Evolutionary conservation across 2,888 invertebrate species (phyloP), one percentile per base, ranked within the genome.

Genomic region (Lacanobia oleracea): DNA sequence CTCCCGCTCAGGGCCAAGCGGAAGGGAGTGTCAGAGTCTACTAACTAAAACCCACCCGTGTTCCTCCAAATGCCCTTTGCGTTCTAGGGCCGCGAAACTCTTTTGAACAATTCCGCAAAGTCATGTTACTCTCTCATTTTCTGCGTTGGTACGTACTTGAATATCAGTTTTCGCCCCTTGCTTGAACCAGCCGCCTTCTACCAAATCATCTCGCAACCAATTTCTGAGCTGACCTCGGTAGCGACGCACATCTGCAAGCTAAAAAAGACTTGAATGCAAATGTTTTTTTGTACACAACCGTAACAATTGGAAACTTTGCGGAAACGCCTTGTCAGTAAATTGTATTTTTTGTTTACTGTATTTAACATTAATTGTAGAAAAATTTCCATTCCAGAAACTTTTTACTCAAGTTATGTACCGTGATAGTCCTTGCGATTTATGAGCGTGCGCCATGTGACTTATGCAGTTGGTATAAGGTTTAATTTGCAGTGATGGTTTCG

Each of bases 271-370:
- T 60, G 2, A 76, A 70, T 62, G 40, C 14, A 59, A 59, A 62
- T 64, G 27, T 61, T 80, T 84, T n/a, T 85, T 83, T 82, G 50
- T 48, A 27, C 27, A 33, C 37, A 48, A 69, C 57, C 60, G 53
- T 73, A 67, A 73, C 77, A 77, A 80, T 77, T 61, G 37, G n/a
- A 66, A 40, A 51, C 50, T 62, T 66, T 56, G 57, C 64, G 80
- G 75, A 75, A 85, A 83, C 37, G 54, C 54, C 27, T 67, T 69
- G 59, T 48, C 51, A 63, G 60, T 77, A 64, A 83, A 84, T 76
- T 72, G 61, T 54, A 27, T 75, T 77, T n/a, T 76, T 77, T 79
- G 72, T 57, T 75, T 1, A 43, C 18, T 67, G 43, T 60, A 57
- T 21, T 37, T 33, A 54, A 50, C 57, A 45, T 53, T 72, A 27